Evolutionary conservation across 2,797 vertebrate species (phyloP).

Genomic region (Pteronotus mesoamericanus): DNA sequence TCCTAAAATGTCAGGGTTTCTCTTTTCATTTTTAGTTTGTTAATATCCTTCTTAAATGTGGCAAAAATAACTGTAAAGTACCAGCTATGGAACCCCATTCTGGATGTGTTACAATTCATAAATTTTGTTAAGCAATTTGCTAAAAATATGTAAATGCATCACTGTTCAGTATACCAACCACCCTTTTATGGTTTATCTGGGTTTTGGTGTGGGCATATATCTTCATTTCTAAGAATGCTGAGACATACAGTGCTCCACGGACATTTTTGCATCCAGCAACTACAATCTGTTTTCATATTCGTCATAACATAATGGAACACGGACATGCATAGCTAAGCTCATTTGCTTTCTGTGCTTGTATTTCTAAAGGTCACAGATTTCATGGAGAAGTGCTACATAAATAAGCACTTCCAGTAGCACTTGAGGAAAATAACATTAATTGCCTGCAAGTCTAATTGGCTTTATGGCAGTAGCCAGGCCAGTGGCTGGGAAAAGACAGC

Average conservation of each 20-base stretch:
- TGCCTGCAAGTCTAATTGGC: constrained; percentile 82
- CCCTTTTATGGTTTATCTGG: background rate
- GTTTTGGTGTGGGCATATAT: background rate
- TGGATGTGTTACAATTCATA: background rate
- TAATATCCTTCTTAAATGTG: constrained; percentile 47
- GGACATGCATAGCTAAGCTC: constrained; percentile 32
- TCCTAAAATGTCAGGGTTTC: background rate
- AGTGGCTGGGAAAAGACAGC: constrained; percentile 74
- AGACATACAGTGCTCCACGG: background rate
- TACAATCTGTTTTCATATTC: constrained; percentile 69
- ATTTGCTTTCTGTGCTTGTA: constrained; percentile 58
- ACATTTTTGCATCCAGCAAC: background rate
- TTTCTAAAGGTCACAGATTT: constrained; percentile 82
- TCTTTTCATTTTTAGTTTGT: background rate
- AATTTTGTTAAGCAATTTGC: constrained; percentile 17
- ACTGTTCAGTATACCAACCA: background rate
- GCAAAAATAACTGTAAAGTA: constrained; percentile 33
- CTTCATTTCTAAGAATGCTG: constrained; percentile 25
- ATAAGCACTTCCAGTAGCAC: constrained; percentile 73
- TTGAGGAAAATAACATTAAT: constrained; percentile 82
- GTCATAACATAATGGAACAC: constrained; percentile 73
- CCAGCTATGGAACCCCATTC: background rate
- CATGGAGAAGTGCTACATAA: constrained; percentile 68
- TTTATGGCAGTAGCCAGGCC: constrained; percentile 75
- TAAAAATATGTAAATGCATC: background rate